Base-by-base conservation (phyloP, 1,140 invertebrate genomes). In the Bombus impatiens region DNA sequence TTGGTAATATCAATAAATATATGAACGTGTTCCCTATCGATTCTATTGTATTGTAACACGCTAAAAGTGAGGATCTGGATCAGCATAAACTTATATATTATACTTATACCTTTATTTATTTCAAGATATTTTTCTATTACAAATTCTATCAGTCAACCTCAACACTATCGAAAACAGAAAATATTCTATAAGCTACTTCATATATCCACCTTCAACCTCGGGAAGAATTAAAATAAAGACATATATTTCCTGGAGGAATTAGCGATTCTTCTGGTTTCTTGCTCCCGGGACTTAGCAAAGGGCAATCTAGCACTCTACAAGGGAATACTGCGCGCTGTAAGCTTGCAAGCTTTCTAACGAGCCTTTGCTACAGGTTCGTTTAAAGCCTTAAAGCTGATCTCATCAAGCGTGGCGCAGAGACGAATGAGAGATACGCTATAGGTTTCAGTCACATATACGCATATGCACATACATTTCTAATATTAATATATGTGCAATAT, bases 381-480 rank as follows among this genome's bases (percentile, higher is more conserved):
- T 90, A 88, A 91, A 91, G 87, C 87, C 59, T 92, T 92, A 92
- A 92, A 91, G 88, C 75, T 82, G 88, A 88, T 86, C 87, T 85
- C 68, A 57, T 82, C 70, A 88, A 87, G 70, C 80, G 84, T 57
- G 42, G 15, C 77, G 65, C 75, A 25, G 78, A 37, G 57, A 12
- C 3, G 59, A 62, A 40, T 40, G 47, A 35, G 25, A 47, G 76
- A 76, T 82, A 37, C 68, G 32, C 68, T 57, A 25, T 83, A 13
- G 57, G 13, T 53, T 53, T 53, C 18, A 18, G 18, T 13, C 0
- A 15, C 3, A 15, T 15, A 13, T 13, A 22, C 47, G 22, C 18
- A 18, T 47, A 18, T 5, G 1, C 1, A 6, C 22, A 12, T 9
- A 72, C 10, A 71, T 72, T 13, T 40, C 4, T 57, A 47, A 47